phyloP scores from a whole-genome alignment of 2,797 vertebrate species.

The Arremon aurantiirostris region DNA sequence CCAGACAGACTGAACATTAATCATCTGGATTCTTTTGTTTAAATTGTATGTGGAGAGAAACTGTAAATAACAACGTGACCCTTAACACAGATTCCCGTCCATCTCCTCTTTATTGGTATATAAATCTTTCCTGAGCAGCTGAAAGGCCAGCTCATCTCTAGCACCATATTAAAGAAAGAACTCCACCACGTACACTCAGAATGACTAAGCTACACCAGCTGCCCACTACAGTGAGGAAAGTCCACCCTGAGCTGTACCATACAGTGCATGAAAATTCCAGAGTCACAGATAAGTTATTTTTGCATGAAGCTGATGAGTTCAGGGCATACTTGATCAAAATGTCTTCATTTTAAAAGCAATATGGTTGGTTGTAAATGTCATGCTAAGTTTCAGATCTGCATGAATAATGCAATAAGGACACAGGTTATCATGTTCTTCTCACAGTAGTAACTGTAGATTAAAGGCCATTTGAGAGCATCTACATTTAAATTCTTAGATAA shows the following conservation, averaged over 20 bases:
- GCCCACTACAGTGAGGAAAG: neutral
- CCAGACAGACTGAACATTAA: neutral
- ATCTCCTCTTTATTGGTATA: constrained; percentile 1
- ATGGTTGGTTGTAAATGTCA: neutral
- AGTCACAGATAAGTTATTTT: neutral
- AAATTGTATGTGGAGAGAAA: constrained; percentile 10
- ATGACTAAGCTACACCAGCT: neutral
- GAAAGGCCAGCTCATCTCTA: neutral
- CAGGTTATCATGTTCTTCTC: neutral
- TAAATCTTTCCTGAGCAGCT: neutral
- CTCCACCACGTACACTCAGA: fast-evolving
- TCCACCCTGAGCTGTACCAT: neutral
- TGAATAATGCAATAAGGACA: constrained; percentile 2
- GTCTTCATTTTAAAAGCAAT: neutral
- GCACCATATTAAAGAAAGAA: neutral
- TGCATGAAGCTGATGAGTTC: neutral
- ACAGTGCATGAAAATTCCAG: neutral
- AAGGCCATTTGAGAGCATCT: neutral
- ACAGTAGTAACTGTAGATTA: neutral
- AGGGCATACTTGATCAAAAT: neutral
- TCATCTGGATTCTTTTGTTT: constrained; percentile 25
- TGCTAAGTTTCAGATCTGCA: neutral
- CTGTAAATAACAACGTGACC: constrained; percentile 25
- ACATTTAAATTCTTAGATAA: constrained; percentile 16
- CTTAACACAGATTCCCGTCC: neutral